These are phyloP conservation scores for Oncopeltus fasciatus DNA, from an alignment of 1,140 invertebrate species.

Conservation along the genomic window DNA sequence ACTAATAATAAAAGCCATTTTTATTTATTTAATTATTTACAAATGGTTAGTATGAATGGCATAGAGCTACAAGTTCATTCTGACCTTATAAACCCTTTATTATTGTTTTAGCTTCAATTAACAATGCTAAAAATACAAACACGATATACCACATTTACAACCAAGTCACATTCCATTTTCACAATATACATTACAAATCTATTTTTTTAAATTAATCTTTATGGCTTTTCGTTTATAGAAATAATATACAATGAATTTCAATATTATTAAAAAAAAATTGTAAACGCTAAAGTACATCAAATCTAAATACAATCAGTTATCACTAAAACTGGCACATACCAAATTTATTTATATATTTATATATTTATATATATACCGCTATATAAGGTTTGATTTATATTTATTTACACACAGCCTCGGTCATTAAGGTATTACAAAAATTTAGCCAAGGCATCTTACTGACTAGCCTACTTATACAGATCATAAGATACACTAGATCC, in stretches of 20 bases:
- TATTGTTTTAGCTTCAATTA: background rate
- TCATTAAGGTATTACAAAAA: constrained; percentile 9
- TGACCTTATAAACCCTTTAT: background rate
- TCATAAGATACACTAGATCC: constrained; percentile 1
- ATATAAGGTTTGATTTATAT: constrained; percentile 7
- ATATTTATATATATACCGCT: constrained; percentile 4
- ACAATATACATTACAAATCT: constrained; percentile 13
- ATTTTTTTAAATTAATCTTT: background rate
- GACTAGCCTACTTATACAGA: constrained; percentile 7
- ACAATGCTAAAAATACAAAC: background rate
- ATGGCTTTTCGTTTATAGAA: constrained; percentile 1
- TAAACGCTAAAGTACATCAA: constrained; percentile 13
- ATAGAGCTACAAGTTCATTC: background rate
- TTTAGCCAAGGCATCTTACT: constrained; percentile 10
- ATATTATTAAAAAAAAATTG: background rate
- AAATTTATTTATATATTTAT: constrained; percentile 9
- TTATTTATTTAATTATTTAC: constrained; percentile 6
- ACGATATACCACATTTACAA: constrained; percentile 1
- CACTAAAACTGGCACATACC: constrained; percentile 17
- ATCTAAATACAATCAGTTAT: constrained; percentile 1
- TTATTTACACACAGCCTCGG: constrained; percentile 13
- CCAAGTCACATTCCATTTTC: background rate
- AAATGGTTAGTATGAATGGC: constrained; percentile 4
- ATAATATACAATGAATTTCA: background rate
- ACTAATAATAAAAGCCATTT: constrained; percentile 11